Conservation (phyloP, 2,113 vertebrate genomes). For the Pristiophorus japonicus region DNA sequence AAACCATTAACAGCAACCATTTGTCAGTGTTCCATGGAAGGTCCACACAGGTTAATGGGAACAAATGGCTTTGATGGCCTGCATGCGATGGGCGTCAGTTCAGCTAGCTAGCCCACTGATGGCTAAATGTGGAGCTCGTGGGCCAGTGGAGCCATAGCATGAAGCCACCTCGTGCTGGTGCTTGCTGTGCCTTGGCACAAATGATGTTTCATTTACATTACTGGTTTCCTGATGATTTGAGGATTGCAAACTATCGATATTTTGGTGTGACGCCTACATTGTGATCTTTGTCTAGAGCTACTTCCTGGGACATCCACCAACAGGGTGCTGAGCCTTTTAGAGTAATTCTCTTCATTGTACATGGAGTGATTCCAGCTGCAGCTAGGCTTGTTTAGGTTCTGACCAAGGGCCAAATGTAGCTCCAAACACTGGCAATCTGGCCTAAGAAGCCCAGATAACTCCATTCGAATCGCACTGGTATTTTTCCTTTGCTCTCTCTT, state of each 20-base stretch:
- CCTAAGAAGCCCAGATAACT: no score
- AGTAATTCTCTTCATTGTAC: no score
- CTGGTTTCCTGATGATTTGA: not conserved
- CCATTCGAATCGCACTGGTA: no score
- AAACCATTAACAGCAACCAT: not conserved
- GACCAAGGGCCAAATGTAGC: no score
- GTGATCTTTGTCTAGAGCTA: not conserved
- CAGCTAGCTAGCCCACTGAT: not conserved
- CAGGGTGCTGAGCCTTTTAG: no score
- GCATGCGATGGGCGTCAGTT: not conserved
- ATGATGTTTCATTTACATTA: not conserved
- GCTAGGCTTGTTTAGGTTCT: no score
- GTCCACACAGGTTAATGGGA: not conserved
- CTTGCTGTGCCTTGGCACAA: not conserved
- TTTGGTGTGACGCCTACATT: not conserved
- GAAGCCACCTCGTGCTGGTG: not conserved
- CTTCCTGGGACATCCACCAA: no score
- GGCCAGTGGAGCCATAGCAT: not conserved
- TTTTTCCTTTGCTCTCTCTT: no score
- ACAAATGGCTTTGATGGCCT: not conserved
- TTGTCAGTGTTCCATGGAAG: not conserved
- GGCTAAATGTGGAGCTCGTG: not conserved
- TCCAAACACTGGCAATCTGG: no score
- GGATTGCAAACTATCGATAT: not conserved
- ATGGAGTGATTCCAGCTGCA: no score